A percentile compares a stretch with the other conserved stretches of the same genome.
Conservation (phyloP, 2,888 invertebrate genomes). For the Eupithecia exiguata region DNA sequence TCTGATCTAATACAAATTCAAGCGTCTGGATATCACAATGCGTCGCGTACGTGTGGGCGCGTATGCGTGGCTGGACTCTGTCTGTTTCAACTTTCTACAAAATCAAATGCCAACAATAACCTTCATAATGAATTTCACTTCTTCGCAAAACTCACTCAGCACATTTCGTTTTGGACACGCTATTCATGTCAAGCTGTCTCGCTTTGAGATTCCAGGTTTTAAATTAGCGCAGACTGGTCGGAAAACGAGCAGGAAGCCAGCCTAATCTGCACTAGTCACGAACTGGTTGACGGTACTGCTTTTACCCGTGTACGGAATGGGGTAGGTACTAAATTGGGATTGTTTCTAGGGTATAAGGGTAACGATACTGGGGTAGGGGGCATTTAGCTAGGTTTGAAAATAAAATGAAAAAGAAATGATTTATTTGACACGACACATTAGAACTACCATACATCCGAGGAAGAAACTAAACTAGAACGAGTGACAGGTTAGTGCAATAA, state of each 20-base stretch:
- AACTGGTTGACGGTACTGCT: slow-evolving; percentile 29
- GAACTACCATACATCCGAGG: too few species aligned
- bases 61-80: background rate
- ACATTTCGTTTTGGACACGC: slow-evolving; percentile 61
- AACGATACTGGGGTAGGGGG: background rate
- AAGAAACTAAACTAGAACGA: too few species aligned
- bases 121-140: background rate
- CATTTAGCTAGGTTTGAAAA: background rate
- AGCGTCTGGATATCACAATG: background rate
- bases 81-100: background rate
- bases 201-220: slow-evolving; percentile 71
- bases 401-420: too few species aligned
- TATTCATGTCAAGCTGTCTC: slow-evolving; percentile 74
- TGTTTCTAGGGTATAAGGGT: slow-evolving; percentile 8
- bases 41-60: background rate
- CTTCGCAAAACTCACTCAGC: background rate
- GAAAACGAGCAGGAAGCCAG: slow-evolving; percentile 60
- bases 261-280: slow-evolving; percentile 69
- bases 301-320: background rate
- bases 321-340: slow-evolving; percentile 6
- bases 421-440: too few species aligned
- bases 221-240: slow-evolving; percentile 71
- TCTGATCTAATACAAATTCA: too few species aligned
- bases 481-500: too few species aligned
- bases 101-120: background rate